These are phyloP conservation scores for Enteromius argenteus DNA, from an alignment of 2,797 vertebrate species.

Conservation along the genomic window DNA sequence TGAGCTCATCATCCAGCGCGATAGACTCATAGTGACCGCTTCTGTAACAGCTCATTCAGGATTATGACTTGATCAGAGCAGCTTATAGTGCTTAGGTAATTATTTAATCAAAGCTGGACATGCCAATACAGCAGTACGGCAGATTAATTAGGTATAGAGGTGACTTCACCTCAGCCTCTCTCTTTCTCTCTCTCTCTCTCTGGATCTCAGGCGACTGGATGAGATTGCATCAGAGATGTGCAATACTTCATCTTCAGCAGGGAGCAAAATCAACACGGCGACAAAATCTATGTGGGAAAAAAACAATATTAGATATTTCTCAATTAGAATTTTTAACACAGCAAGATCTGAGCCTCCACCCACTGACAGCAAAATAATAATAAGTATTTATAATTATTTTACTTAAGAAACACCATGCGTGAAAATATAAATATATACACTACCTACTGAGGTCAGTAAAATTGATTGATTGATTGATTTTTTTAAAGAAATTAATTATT, in stretches of 20 bases:
- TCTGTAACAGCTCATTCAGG: conserved; percentile 73
- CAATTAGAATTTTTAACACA: conserved; percentile 36
- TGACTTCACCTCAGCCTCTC: conserved; percentile 63
- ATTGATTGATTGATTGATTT: too few species aligned
- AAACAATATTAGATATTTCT: conserved; percentile 14
- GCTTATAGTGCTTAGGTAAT: conserved; percentile 80
- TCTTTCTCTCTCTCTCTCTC: not conserved
- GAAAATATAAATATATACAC: not conserved
- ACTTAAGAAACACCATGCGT: too few species aligned
- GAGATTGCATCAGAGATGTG: conserved; percentile 50
- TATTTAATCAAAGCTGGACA: conserved; percentile 81
- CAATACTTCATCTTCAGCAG: conserved; percentile 48
- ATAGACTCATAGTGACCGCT: conserved; percentile 68
- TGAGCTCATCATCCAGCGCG: conserved; percentile 73
- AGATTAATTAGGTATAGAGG: conserved; percentile 78
- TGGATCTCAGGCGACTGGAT: conserved; percentile 6
- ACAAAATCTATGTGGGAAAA: conserved; percentile 22
- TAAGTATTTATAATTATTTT: not conserved
- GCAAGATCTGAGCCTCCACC: not conserved
- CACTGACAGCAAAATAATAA: not conserved
- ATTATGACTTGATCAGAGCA: conserved; percentile 80
- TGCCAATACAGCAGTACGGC: conserved; percentile 77
- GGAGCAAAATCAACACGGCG: conserved; percentile 43
- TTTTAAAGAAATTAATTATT: not conserved
- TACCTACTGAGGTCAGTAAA: not conserved